These are phyloP conservation scores for Tarsius wallacei DNA, from an alignment of 2,797 vertebrate species.

Conservation along the genomic window DNA sequence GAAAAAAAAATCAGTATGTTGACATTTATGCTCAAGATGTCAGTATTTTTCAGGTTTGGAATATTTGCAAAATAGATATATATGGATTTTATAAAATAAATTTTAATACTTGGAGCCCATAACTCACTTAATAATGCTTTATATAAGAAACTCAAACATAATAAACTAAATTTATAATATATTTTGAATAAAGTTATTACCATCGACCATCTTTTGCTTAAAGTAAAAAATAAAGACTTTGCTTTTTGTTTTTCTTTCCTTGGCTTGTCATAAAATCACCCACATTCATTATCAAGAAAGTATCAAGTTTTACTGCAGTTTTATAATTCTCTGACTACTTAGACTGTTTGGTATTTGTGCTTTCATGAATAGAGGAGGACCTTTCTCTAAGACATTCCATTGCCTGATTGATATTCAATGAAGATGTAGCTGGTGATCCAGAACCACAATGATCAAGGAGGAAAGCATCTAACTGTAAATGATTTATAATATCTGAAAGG, in stretches of 20 bases:
- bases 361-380: not conserved
- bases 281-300: not conserved
- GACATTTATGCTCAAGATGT: conserved; percentile 11
- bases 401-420: not conserved
- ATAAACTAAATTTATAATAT: not conserved
- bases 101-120: not conserved
- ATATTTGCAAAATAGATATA: not conserved
- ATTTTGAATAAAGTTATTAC: not conserved
- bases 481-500: conserved; percentile 65
- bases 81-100: conserved; percentile 22
- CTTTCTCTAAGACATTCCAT: not conserved
- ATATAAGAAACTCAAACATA: not conserved
- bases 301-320: not conserved
- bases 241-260: not conserved
- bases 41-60: not conserved
- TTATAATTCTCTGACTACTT: not conserved
- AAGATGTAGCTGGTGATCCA: conserved; percentile 16
- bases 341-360: not conserved
- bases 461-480: not conserved
- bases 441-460: not conserved
- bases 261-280: not conserved
- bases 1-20: conserved; percentile 10
- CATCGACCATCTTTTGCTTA: not conserved
- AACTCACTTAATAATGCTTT: not conserved
- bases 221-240: conserved; percentile 18